Evolutionary conservation across 2,797 vertebrate species (phyloP), one percentile per base, ranked within the genome.

Genomic region (Neosilurus mollespiculum): DNA sequence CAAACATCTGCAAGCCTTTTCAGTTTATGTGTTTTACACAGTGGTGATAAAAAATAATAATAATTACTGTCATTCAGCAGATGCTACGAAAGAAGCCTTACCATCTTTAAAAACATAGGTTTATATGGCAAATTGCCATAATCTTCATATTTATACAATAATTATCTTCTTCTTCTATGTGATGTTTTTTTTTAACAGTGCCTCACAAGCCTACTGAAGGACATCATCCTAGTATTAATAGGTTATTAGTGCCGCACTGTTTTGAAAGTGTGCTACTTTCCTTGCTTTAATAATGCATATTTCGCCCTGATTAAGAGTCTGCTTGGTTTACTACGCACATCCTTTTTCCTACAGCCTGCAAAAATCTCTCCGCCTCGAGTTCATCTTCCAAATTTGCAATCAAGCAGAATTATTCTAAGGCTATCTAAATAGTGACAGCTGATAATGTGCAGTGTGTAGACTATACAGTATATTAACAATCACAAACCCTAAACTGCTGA

Each of bases 1-100:
- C 58, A 18, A 66, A 83, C 24, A 24, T 61, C 30, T 70, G 64
- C 56, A 51, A 69, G 54, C 49, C 30, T 53, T 71, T 56, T 49
- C 64, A 61, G 77, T 73, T 81, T 51, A 76, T 83, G 86, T 76
- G 72, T 83, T 67, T 80, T 59, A 64, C 58, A 51, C 43, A 26
- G 2, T 20, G n/a, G 22, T 65, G 70, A 30, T 80, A 51, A 69
- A 77, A 76, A 84, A 78, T 78, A 61, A 73, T 85, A 61, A 73
- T 85, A 49, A 80, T 83, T 80, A 75, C 70, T 84, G 80, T 83
- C 34, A 79, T 70, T 82, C 80, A 81, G 49, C 84, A 86, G 62
- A 88, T 84, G 86, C 62, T 87, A 26, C 26, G 49, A 61, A 24
- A 53, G 10, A 73, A 64, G 53, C 30, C 11, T 62, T 62, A 72